phyloP scores from a whole-genome alignment of 1,140 invertebrate genomes.

The Drosophila hydei region DNA sequence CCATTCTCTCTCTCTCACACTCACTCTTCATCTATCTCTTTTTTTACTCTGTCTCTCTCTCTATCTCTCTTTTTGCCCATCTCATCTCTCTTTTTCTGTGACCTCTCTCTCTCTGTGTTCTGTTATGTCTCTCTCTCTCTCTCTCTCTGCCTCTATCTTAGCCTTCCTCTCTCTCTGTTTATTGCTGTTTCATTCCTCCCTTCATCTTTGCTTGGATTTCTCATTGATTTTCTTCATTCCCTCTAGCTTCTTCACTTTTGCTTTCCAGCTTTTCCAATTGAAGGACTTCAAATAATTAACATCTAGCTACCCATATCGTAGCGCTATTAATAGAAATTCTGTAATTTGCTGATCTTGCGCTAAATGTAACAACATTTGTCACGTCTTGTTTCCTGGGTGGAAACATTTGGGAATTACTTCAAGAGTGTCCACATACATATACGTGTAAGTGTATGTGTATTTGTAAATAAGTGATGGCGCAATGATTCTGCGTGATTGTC shows the following conservation, averaged over 20 bases:
- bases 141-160: neutral
- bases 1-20: no score
- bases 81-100: no score
- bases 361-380: slow-evolving; percentile 27
- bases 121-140: neutral
- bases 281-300: slow-evolving; percentile 1
- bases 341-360: slow-evolving; percentile 27
- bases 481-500: slow-evolving; percentile 76
- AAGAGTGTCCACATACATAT: neutral
- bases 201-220: neutral
- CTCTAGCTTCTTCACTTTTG: neutral
- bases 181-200: neutral
- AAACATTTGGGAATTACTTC: slow-evolving; percentile 2
- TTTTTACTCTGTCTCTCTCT: neutral
- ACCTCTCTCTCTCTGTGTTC: neutral
- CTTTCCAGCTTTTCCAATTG: neutral
- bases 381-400: slow-evolving; percentile 26
- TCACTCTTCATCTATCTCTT: neutral
- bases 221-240: neutral
- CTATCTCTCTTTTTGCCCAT: neutral
- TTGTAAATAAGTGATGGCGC: slow-evolving; percentile 73
- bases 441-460: slow-evolving; percentile 6
- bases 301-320: neutral
- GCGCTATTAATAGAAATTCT: slow-evolving; percentile 15
- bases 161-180: neutral